Evolutionary conservation across 2,113 vertebrate species (phyloP).

Genomic region (Trachemys scripta): DNA sequence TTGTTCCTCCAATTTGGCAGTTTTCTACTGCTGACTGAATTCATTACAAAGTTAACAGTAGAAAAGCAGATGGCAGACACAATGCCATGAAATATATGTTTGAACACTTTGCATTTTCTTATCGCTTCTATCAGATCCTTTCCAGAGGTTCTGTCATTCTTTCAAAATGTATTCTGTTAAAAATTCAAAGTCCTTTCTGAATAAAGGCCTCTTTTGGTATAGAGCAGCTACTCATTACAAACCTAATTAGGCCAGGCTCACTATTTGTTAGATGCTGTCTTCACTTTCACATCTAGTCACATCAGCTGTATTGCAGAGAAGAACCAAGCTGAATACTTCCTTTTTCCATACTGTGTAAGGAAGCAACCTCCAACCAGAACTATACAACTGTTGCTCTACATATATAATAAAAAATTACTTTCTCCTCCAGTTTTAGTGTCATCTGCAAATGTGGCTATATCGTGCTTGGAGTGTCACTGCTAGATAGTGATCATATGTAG

Average conservation of each 20-base stretch:
- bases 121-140: background rate
- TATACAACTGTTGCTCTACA: background rate
- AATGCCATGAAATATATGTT: background rate
- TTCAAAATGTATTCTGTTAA: background rate
- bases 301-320: background rate
- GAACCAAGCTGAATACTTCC: rapidly evolving
- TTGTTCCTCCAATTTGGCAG: background rate
- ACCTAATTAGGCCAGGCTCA: background rate
- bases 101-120: background rate
- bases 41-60: background rate
- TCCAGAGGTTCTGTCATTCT: background rate
- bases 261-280: background rate
- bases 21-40: background rate
- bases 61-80: background rate
- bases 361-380: background rate
- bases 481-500: background rate
- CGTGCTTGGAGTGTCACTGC: background rate
- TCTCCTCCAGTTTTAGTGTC: background rate
- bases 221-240: background rate
- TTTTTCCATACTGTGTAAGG: background rate
- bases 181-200: background rate
- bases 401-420: background rate
- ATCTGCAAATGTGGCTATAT: background rate
- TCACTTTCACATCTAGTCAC: rapidly evolving
- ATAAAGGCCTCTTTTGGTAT: background rate